Evolutionary conservation across 1,140 invertebrate species (phyloP).

Genomic region (Anagrus nilaparvatae): DNA sequence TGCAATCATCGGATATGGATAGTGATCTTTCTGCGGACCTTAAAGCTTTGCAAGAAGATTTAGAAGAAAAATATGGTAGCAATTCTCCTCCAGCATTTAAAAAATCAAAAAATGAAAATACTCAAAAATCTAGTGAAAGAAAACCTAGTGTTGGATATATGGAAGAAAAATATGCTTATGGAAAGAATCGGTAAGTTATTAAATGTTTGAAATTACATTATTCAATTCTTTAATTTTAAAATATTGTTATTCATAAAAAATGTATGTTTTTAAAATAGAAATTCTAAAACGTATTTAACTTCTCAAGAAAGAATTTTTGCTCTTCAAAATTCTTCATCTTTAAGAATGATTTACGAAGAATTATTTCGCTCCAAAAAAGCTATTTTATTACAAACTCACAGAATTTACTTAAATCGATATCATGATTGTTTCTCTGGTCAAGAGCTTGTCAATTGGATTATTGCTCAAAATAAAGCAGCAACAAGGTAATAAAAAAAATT

Average conservation of each 20-base stretch:
- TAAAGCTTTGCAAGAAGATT: conserved; percentile 69
- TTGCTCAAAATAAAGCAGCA: conserved; percentile 57
- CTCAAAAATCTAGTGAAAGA: conserved; percentile 34
- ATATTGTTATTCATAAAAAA: background rate
- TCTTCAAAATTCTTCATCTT: conserved; percentile 61
- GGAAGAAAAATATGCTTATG: conserved; percentile 62
- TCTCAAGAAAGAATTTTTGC: conserved; percentile 54
- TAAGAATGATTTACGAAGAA: conserved; percentile 64
- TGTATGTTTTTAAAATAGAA: conserved; percentile 25
- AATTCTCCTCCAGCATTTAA: conserved; percentile 27
- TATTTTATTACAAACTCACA: conserved; percentile 52
- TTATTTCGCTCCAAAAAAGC: conserved; percentile 51
- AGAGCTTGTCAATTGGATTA: conserved; percentile 68
- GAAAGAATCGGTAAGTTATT: conserved; percentile 37
- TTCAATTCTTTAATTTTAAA: background rate
- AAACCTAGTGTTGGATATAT: conserved; percentile 65
- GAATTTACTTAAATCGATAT: conserved; percentile 56
- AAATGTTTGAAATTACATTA: conserved; percentile 4
- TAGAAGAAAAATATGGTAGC: conserved; percentile 55
- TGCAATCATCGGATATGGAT: conserved; percentile 70
- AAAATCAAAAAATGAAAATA: conserved; percentile 23
- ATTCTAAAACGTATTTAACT: conserved; percentile 41
- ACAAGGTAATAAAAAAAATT: conserved; percentile 25
- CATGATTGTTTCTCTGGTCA: conserved; percentile 58
- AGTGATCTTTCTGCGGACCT: conserved; percentile 68